phyloP scores from a whole-genome alignment of 2,888 invertebrate species.

The Antitype chi region DNA sequence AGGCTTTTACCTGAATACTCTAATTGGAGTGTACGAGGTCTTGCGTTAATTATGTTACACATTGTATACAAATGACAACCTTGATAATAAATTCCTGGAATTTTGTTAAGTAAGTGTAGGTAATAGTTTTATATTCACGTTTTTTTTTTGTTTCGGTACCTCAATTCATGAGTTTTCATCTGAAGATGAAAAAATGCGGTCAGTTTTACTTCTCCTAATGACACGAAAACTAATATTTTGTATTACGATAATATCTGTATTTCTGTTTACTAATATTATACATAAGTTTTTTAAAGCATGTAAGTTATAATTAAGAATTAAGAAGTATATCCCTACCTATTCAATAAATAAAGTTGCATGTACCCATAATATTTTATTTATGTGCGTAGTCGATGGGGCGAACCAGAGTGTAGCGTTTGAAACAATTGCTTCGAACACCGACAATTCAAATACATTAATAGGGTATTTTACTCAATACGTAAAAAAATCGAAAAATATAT shows the following conservation, averaged over 20 bases:
- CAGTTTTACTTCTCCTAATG: not conserved
- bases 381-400: too few species aligned
- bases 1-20: too few species aligned
- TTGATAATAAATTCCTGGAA: not conserved
- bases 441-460: too few species aligned
- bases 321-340: not conserved
- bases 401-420: too few species aligned
- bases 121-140: not conserved
- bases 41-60: too few species aligned
- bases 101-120: slow-evolving; percentile 5
- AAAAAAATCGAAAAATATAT: too few species aligned
- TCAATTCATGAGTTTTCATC: not conserved
- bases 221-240: not conserved
- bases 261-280: not conserved
- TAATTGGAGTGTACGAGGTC: too few species aligned
- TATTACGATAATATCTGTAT: not conserved
- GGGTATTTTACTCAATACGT: too few species aligned
- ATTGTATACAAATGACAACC: not conserved
- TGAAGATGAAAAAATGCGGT: not conserved
- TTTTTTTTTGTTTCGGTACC: not conserved
- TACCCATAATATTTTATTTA: not conserved
- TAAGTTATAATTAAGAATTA: not conserved
- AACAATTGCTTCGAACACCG: too few species aligned
- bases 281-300: not conserved
- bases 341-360: slow-evolving; percentile 22